These are phyloP conservation scores for Dryobates pubescens DNA, from an alignment of 2,797 vertebrate genomes.

Conservation along the genomic window DNA sequence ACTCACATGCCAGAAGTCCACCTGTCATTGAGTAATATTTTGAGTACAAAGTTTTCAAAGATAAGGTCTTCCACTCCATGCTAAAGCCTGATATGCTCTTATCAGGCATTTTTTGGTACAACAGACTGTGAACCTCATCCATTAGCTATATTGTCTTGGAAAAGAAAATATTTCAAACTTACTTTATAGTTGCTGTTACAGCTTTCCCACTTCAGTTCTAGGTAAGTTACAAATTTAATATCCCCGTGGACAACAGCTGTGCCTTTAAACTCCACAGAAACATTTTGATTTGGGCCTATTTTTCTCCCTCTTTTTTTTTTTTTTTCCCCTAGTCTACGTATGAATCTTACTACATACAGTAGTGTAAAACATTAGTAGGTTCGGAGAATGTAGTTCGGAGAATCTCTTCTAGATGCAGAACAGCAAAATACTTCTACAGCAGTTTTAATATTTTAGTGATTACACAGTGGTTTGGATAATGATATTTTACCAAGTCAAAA, in stretches of 20 bases:
- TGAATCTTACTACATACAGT: background rate
- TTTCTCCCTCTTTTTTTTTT: background rate
- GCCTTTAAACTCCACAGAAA: background rate
- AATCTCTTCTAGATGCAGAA: conserved; percentile 17
- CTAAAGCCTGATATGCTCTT: rapidly evolving
- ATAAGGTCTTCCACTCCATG: background rate
- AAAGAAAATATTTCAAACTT: background rate
- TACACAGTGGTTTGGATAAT: conserved; percentile 32
- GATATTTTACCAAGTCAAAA: conserved; percentile 62
- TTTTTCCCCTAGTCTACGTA: background rate
- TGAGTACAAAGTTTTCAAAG: background rate
- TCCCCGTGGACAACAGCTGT: background rate
- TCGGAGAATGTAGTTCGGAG: background rate
- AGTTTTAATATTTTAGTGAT: conserved; percentile 52
- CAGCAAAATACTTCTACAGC: conserved; percentile 28
- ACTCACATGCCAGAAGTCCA: background rate
- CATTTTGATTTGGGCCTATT: rapidly evolving
- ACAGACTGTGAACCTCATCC: background rate
- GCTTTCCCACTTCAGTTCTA: background rate
- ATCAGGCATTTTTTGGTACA: background rate
- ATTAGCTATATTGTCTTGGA: background rate
- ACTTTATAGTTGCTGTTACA: background rate
- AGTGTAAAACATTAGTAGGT: background rate
- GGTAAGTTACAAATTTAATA: background rate
- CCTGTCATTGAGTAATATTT: background rate